Base-by-base conservation (phyloP, 2,888 invertebrate genomes). In the Cosmorhoe ocellata region DNA sequence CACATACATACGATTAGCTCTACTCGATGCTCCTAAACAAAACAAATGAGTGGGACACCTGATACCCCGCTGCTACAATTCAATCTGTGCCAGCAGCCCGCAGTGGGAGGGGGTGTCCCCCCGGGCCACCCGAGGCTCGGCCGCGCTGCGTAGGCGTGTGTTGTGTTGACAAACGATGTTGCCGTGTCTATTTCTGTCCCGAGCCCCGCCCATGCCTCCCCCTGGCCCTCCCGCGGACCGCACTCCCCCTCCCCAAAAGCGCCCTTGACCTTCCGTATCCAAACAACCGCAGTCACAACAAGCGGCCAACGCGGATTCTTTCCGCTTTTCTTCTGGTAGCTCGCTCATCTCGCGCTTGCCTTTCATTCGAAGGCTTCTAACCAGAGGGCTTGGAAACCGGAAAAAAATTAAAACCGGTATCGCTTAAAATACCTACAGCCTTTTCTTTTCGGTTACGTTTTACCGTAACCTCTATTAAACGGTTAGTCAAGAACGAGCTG, bases 201-300 rank as follows among this genome's bases (percentile, higher is more conserved):
- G 66, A 72, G 77, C 75, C 73, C 66, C 81, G 79, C 82, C 79
- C 70, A 67, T 66, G 48, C 22, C 44, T 51, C 58, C 68, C 63
- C 59, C 67, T 51, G 57, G 36, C 58, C n/a, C n/a, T n/a, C 51
- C 52, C 59, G 54, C 61, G 62, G 57, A 54, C 55, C 61, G 51
- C 59, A 12, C 60, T 46, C 60, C 67, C 59, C 64, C 67, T 62
- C 64, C 74, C 78, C 63, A 69, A 73, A 71, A 60, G 63, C 77
- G 81, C 64, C 88, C 89, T 86, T 88, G 85, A 84, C 85, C 87
- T 85, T 81, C 79, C 74, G 87, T 87, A 80, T 81, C 89, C 84
- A 87, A 88, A 87, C 89, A 86, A 87, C 88, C 78, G 75, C 79
- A 81, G 86, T 81, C 89, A 89, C 88, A 89, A 88, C 88, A 88